Evolutionary conservation across 2,797 vertebrate species (phyloP).

Genomic region (Monodelphis domestica): DNA sequence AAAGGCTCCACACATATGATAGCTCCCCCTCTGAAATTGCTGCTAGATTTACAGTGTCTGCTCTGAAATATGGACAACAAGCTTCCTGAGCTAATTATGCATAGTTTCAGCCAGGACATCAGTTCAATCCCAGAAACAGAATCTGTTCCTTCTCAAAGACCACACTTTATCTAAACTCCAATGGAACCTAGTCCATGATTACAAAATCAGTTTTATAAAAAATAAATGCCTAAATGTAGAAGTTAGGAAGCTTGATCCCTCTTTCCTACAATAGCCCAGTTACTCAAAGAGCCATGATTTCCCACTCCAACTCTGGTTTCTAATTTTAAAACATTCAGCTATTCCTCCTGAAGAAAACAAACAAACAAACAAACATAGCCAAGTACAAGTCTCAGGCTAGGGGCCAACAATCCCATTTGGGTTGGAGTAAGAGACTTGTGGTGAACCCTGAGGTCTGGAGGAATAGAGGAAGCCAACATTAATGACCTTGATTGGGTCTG

Average conservation of each 20-base stretch:
- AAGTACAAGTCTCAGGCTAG: constrained; percentile 62
- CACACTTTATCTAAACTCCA: not conserved
- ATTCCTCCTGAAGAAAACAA: constrained; percentile 73
- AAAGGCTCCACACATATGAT: not conserved
- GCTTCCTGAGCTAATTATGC: not conserved
- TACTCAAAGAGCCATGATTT: constrained; percentile 4
- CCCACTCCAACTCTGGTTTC: not conserved
- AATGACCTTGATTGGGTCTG: constrained; percentile 41
- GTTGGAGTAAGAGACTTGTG: constrained; percentile 46
- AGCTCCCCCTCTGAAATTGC: constrained; percentile 8
- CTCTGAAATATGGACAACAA: not conserved
- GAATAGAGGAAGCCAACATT: constrained; percentile 61
- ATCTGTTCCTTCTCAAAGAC: constrained; percentile 48
- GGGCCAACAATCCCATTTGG: constrained; percentile 47
- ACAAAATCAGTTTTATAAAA: constrained; percentile 38
- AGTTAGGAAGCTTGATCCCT: not conserved
- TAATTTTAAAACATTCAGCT: constrained; percentile 41
- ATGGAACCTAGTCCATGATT: not conserved
- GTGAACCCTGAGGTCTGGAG: constrained; percentile 63
- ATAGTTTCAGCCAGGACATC: constrained; percentile 21
- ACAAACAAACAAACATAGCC: constrained; percentile 33
- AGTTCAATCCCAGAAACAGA: constrained; percentile 15
- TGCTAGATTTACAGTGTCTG: not conserved
- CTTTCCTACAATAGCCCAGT: not conserved
- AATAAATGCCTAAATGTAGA: not conserved